Evolutionary conservation across 1,140 invertebrate species (phyloP), one percentile per base, ranked within the genome.

Genomic region (Calephelis virginiensis): DNA sequence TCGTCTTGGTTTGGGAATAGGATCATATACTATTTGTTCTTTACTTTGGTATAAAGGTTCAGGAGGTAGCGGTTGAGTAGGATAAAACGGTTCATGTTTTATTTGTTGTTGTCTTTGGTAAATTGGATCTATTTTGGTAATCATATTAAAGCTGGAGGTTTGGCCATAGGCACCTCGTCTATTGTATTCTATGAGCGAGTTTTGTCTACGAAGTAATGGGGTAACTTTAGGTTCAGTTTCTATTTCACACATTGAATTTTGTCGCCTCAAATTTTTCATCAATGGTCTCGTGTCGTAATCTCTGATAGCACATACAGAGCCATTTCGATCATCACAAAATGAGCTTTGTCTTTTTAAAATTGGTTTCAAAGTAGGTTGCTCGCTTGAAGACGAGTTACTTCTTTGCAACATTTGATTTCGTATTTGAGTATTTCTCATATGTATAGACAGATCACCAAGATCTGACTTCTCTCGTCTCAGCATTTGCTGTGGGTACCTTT

Each of bases 201-300:
- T 92, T 73, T 92, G 91, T 85, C 91, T 88, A 73, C 90, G 85
- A 61, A 92, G 74, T 67, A 91, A 74, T 40, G 91, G 91, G 83
- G 86, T 92, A 81, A 91, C 85, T 91, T 91, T 92, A 17, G 89
- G 89, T 85, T 92, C 90, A 9, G 89, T 92, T 83, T 92, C 90
- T 69, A 92, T 90, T 73, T 92, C 90, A 63, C 86, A 90, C 86
- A 92, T 89, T 43, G 91, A 92, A 68, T 91, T 92, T 63, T 92
- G 91, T 67, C 91, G 70, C 75, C 87, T 79, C 9, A 91, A 66
- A 63, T 76, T 84, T 70, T 83, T 88, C 14, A 80, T 64, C 14
- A 83, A 78, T 5, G 89, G 83, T 77, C 85, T 86, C 13, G 86
- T 78, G 46, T 90, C 89, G 68, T 88, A 91, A 77, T 90, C 89